phyloP scores from a whole-genome alignment of 1,140 invertebrate species.

The Tetragnatha versicolor region DNA sequence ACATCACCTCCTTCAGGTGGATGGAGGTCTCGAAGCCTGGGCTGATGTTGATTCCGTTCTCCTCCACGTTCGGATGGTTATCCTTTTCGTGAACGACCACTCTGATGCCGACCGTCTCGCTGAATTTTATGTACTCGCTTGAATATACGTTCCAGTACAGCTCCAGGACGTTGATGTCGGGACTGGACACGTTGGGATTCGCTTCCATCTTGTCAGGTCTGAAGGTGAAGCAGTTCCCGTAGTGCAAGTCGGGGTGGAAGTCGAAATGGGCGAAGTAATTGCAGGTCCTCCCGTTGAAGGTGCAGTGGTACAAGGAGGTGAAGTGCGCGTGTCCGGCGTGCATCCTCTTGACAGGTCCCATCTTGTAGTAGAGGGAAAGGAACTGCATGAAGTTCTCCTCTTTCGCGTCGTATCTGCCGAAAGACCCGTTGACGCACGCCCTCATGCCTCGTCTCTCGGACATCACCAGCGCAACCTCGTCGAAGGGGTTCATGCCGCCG shows the following conservation, averaged over 20 bases:
- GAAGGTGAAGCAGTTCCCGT: constrained; percentile 15
- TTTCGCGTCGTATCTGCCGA: too few species aligned
- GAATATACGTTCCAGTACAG: not conserved
- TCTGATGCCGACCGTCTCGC: not conserved
- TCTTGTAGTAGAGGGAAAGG: not conserved
- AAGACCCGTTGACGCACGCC: too few species aligned
- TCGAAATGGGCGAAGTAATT: not conserved
- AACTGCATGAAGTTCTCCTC: too few species aligned
- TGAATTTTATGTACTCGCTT: not conserved
- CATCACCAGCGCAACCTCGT: too few species aligned
- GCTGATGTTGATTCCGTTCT: not conserved
- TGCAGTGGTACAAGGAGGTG: not conserved
- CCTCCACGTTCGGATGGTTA: not conserved
- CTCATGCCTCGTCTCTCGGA: too few species aligned
- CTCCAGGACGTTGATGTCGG: too few species aligned
- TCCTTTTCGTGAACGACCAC: not conserved
- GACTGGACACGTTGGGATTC: not conserved
- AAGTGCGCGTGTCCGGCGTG: not conserved
- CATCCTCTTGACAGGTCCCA: not conserved
- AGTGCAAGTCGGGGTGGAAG: not conserved
- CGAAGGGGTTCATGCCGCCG: too few species aligned
- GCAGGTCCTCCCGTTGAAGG: too few species aligned
- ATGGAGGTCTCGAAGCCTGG: not conserved
- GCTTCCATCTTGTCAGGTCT: too few species aligned
- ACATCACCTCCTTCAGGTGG: not conserved